Evolutionary conservation across 2,888 invertebrate species (phyloP).

Genomic region (Euproctis similis): DNA sequence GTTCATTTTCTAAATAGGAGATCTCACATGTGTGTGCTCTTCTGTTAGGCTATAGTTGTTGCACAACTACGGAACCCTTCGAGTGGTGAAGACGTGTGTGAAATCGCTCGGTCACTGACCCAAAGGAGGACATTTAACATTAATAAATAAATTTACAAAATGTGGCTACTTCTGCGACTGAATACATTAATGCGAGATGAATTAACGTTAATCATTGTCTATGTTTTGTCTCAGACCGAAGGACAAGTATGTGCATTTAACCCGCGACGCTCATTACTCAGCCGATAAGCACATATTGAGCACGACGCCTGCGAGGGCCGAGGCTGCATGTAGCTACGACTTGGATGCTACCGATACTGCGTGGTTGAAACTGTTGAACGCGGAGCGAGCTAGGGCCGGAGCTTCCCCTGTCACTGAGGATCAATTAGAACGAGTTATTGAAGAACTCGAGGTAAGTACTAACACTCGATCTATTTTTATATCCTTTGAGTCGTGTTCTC

Average conservation of each 20-base stretch:
- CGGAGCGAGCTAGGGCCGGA: slow-evolving; percentile 88
- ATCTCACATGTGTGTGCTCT: too few species aligned
- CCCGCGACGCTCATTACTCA: slow-evolving; percentile 90
- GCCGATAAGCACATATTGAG: slow-evolving; percentile 90
- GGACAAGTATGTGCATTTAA: slow-evolving; percentile 92
- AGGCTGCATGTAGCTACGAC: slow-evolving; percentile 96
- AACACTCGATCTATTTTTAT: not conserved
- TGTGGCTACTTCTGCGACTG: too few species aligned
- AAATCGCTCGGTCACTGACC: too few species aligned
- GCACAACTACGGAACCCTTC: too few species aligned
- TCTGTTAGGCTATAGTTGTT: too few species aligned
- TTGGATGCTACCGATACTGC: slow-evolving; percentile 93
- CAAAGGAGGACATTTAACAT: too few species aligned
- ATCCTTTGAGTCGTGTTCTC: too few species aligned
- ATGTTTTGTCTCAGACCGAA: slow-evolving; percentile 83
- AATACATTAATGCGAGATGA: too few species aligned
- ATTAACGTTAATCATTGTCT: too few species aligned
- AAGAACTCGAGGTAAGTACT: slow-evolving; percentile 89
- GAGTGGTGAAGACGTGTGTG: too few species aligned
- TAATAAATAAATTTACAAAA: too few species aligned
- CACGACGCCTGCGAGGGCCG: slow-evolving; percentile 89
- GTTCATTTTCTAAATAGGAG: too few species aligned
- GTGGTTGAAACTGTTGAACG: slow-evolving; percentile 91
- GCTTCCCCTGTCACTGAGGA: slow-evolving; percentile 86
- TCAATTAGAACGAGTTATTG: slow-evolving; percentile 92